Evolutionary conservation across 2,888 invertebrate species (phyloP), one percentile per base, ranked within the genome.

Genomic region (Ctenicera cuprea): DNA sequence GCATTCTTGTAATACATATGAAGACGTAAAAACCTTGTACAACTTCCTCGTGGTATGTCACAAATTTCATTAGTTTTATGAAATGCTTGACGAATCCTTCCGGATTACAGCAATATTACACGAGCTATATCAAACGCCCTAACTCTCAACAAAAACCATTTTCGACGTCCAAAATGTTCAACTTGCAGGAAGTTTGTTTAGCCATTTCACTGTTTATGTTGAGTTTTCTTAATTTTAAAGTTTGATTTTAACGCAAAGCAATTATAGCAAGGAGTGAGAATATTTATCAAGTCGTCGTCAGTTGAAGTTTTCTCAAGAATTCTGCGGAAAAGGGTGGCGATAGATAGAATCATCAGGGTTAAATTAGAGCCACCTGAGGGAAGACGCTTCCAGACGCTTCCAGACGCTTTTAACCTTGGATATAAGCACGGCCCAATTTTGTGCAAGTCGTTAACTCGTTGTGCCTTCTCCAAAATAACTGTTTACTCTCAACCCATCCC

Each of bases 391-490:
- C 14, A 30, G 54, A 12, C 3, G 30, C 30, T 54, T 30, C 30
- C 14, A 30, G 54, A 12, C 3, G 30, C 30, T 54, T 30, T 54
- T 54, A 54, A 54, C 54, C 26, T 54, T 54, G 30, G 26, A 14
- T 18, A 45, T 30, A 30, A 30, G 54, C 54, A 12, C 20, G 26
- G 3, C 54, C 54, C 54, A 54, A 54, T 30, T 54, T 33, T 54
- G 8, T 14, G 26, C 54, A 54, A 54, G 54, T 54, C 54, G 54
- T 54, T 54, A 54, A 16, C 30, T 54, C 54, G 14, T 30, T 20
- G 54, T 54, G 26, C 54, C 20, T 54, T 54, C 33, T 33, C 33
- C 54, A 54, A 54, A 54, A 54, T 54, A 54, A 54, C 54, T 54
- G 54, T 54, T 54, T 54, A 54, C 33, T 50, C 18, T 33, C 54